Evolutionary conservation across 1,140 invertebrate species (phyloP).

Genomic region (Zaprionus ghesquierei): DNA sequence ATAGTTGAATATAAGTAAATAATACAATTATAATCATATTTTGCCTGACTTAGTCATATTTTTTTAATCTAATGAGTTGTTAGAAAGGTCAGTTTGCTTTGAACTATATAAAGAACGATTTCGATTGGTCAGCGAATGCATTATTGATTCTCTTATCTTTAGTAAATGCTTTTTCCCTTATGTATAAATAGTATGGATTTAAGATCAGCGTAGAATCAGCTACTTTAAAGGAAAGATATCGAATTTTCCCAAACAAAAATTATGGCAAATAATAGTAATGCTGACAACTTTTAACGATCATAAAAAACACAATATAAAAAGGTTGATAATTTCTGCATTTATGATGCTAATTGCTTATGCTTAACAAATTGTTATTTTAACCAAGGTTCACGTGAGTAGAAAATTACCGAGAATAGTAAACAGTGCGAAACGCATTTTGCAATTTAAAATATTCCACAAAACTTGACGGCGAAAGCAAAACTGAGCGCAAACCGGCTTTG

Average conservation of each 20-base stretch:
- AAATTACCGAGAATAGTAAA: conserved; percentile 64
- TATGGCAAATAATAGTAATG: not conserved
- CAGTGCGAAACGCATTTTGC: conserved; percentile 70
- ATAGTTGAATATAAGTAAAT: not conserved
- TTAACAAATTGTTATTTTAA: not conserved
- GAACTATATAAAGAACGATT: not conserved
- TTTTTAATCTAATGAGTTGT: conserved; percentile 8
- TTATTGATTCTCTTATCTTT: not conserved
- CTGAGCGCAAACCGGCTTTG: conserved; percentile 64
- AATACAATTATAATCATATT: not conserved
- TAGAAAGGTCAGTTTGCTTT: conserved; percentile 24
- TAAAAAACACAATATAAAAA: not conserved
- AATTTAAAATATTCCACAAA: conserved; percentile 57
- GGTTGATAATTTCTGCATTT: not conserved
- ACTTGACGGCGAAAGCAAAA: conserved; percentile 11
- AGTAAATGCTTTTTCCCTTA: no score
- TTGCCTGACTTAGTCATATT: not conserved
- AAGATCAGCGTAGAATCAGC: no score
- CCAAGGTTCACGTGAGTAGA: not conserved
- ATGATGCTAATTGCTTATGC: no score
- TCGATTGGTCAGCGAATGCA: not conserved
- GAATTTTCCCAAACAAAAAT: not conserved
- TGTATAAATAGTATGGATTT: no score
- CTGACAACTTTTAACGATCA: not conserved
- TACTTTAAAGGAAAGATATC: not conserved